Base-by-base conservation (phyloP, 2,888 invertebrate genomes). In the Cylloceria caligata region DNA sequence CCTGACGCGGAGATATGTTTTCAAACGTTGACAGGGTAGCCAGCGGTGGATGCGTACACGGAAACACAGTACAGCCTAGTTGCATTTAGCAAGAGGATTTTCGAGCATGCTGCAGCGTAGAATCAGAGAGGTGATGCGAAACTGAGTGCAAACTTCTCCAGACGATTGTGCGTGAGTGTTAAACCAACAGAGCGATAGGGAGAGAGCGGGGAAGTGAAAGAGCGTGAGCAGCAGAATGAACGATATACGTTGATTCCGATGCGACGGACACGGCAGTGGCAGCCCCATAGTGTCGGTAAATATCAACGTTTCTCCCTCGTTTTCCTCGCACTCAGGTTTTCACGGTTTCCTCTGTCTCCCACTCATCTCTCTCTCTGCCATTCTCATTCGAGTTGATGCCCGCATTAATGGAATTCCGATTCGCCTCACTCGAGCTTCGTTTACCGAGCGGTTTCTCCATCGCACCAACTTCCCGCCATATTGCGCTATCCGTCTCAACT, bases 121-220 rank as follows among this genome's bases (percentile, higher is more conserved):
- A 57, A 57, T 27, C 7, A 19, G 60, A 34, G 36, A 34, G 27
- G 52, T 21, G 36, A 36, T 19, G 42, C 65, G 19, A 9, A 49
- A 13, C 27, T 13, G 64, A 49, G 75, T 64, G 60, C 60, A 68
- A 77, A 81, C 78, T 78, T 42, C 73, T 55, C 47, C 55, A 47
- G 72, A 77, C 72, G 75, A 73, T 73, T 64, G 78, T 74, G 77
- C 81, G 74, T 74, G 69, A 81, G 81, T 74, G 64, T 69, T 71
- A 30, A 80, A 64, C 69, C 81, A 74, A 78, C 78, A 64, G 39
- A 19, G 11, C 7, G 24, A 36, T 21, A 49, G 24, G 24, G 19
- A 21, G 21, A 34, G 11, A 68, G 7, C 19, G 52, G 36, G 11
- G 13, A 2, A 24, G 9, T 0, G 24, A 24, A 19, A 49, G 5